A percentile compares a stretch with the other conserved stretches of the same genome.
phyloP scores from a whole-genome alignment of 2,888 invertebrate species.

The Xestia xanthographa region DNA sequence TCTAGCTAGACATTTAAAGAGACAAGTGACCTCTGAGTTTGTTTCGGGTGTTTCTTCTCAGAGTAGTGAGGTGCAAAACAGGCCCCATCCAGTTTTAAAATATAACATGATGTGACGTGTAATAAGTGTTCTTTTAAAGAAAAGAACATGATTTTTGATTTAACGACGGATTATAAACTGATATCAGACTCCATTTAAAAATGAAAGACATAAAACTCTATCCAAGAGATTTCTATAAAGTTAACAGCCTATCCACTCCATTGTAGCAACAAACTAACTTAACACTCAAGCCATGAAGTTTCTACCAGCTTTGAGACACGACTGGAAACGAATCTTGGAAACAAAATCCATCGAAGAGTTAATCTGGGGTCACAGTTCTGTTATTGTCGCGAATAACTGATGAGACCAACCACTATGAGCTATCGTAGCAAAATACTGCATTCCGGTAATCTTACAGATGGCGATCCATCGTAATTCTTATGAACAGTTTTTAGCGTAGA shows the following conservation, averaged over 20 bases:
- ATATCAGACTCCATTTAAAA: neutral
- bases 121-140: no score
- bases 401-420: neutral
- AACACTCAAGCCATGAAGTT: constrained; percentile 39
- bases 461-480: neutral
- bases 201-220: neutral
- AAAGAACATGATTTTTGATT: no score
- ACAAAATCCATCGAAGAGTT: constrained; percentile 21
- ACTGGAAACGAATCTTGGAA: constrained; percentile 24
- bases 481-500: neutral
- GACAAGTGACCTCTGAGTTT: no score
- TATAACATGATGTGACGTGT: no score
- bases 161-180: neutral
- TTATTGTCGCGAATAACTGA: neutral
- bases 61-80: no score
- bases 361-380: neutral
- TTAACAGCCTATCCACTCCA: constrained; percentile 33
- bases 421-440: neutral
- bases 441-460: no score
- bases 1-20: no score
- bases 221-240: constrained; percentile 11
- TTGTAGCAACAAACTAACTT: constrained; percentile 41
- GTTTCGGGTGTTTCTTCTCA: no score
- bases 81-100: no score
- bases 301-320: constrained; percentile 14